Percentiles rank a stretch among this genome's conserved stretches.
Evolutionary conservation across 1,140 invertebrate species (phyloP).

Genomic region (Scaptomyza pallida): DNA sequence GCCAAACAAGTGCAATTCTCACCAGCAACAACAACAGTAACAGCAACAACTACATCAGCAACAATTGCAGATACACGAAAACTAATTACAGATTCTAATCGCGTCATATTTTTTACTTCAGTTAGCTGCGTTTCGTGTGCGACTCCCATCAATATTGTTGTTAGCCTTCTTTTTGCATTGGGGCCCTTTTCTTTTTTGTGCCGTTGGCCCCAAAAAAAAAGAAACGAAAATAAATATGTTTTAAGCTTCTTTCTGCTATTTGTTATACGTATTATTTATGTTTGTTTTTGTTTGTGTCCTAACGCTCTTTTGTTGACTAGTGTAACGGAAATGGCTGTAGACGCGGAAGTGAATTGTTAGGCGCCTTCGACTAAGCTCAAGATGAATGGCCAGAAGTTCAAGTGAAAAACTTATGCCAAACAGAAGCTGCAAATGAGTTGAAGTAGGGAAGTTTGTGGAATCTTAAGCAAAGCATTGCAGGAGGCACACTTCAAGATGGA

Average conservation of each 20-base stretch:
- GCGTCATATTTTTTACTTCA: constrained; percentile 69
- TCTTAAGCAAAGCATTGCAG: constrained; percentile 16
- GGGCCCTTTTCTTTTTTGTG: constrained; percentile 22
- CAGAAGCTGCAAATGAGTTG: constrained; percentile 1
- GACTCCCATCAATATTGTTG: constrained; percentile 73
- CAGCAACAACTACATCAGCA: constrained; percentile 42
- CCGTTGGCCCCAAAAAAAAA: constrained; percentile 3
- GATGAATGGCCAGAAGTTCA: constrained; percentile 24
- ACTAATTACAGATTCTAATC: constrained; percentile 83
- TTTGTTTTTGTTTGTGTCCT: constrained; percentile 24
- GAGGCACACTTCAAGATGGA: not conserved
- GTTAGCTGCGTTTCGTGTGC: constrained; percentile 65
- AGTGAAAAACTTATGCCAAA: constrained; percentile 1
- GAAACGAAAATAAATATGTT: too few species aligned
- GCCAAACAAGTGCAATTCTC: constrained; percentile 81
- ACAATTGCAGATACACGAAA: constrained; percentile 83
- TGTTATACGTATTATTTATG: constrained; percentile 42
- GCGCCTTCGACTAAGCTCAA: constrained; percentile 56
- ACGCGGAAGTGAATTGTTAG: constrained; percentile 81
- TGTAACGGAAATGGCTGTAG: constrained; percentile 78
- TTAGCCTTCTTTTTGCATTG: constrained; percentile 49
- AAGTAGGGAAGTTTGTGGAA: constrained; percentile 17
- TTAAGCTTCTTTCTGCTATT: constrained; percentile 47
- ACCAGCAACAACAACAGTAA: constrained; percentile 36
- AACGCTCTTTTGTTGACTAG: constrained; percentile 60